Evolutionary conservation across 2,797 vertebrate genomes (phyloP).

Genomic region (Paguma larvata): DNA sequence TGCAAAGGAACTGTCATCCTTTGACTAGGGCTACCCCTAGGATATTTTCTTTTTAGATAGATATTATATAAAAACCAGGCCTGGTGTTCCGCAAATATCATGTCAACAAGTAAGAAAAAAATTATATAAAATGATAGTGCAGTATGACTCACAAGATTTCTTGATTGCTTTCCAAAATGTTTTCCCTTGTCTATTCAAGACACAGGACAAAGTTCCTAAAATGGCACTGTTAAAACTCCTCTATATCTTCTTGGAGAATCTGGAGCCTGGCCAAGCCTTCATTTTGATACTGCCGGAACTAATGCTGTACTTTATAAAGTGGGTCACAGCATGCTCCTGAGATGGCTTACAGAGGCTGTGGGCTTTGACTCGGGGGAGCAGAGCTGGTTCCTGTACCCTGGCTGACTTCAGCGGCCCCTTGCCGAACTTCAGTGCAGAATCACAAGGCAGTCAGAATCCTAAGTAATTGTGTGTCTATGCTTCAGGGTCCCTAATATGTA

Average conservation of each 20-base stretch:
- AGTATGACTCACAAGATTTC: conserved; percentile 69
- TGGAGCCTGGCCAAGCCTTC: conserved; percentile 51
- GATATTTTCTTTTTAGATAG: conserved; percentile 55
- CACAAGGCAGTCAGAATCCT: not conserved
- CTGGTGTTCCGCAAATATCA: conserved; percentile 13
- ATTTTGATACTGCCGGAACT: conserved; percentile 48
- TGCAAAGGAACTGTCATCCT: not conserved
- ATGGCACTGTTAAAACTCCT: conserved; percentile 49
- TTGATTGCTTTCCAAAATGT: conserved; percentile 52
- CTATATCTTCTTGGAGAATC: conserved; percentile 16
- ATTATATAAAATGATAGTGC: conserved; percentile 49
- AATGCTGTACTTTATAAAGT: conserved; percentile 50
- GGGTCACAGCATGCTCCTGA: conserved; percentile 38
- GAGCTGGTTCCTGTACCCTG: not conserved
- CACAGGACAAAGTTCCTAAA: conserved; percentile 46
- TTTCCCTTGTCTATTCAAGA: conserved; percentile 53
- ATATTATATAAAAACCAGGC: conserved; percentile 59
- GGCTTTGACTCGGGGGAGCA: not conserved
- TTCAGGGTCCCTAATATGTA: not conserved
- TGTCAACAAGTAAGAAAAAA: conserved; percentile 58
- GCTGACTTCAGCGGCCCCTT: not conserved
- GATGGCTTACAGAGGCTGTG: not conserved
- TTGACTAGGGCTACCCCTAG: not conserved
- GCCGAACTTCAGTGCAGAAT: not conserved
- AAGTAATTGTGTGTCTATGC: not conserved